Conservation (phyloP, 1,140 invertebrate genomes). For the Apis florea region DNA sequence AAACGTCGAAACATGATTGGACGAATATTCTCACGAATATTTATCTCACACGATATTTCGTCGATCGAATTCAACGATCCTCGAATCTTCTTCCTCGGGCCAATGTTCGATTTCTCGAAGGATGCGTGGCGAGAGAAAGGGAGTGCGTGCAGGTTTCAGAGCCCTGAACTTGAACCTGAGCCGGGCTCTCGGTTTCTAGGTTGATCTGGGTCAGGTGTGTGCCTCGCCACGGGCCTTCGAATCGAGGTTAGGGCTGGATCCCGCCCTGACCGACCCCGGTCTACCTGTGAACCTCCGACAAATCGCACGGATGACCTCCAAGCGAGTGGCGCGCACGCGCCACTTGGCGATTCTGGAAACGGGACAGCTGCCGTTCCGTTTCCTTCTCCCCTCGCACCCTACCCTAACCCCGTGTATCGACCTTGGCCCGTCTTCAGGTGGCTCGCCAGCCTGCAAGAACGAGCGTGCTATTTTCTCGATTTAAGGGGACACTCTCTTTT, state of each 20-base stretch:
- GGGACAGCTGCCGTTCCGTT: constrained; percentile 43
- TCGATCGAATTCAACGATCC: too few species aligned
- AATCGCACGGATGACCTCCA: constrained; percentile 31
- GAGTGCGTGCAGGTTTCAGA: constrained; percentile 1
- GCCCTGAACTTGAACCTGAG: constrained; percentile 70
- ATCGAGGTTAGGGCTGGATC: constrained; percentile 43
- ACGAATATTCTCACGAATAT: too few species aligned
- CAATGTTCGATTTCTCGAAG: too few species aligned
- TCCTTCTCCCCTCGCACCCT: not conserved
- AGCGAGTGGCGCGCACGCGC: constrained; percentile 44
- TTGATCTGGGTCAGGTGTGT: constrained; percentile 50
- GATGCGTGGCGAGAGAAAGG: too few species aligned
- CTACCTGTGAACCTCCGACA: constrained; percentile 39
- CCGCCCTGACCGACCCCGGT: constrained; percentile 3
- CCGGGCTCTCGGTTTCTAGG: constrained; percentile 35
- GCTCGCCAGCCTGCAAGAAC: constrained; percentile 47
- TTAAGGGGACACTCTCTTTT: not conserved
- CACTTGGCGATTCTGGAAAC: constrained; percentile 12
- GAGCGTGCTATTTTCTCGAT: too few species aligned
- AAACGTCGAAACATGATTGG: too few species aligned
- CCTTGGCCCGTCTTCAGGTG: constrained; percentile 55
- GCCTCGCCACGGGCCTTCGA: constrained; percentile 24
- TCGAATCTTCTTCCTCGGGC: too few species aligned
- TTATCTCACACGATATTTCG: too few species aligned
- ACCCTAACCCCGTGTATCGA: not conserved